Percentiles rank a stretch among this genome's conserved stretches.
phyloP scores from a whole-genome alignment of 92 coral and sea anemone genomes.

The Phymanthus crucifer region DNA sequence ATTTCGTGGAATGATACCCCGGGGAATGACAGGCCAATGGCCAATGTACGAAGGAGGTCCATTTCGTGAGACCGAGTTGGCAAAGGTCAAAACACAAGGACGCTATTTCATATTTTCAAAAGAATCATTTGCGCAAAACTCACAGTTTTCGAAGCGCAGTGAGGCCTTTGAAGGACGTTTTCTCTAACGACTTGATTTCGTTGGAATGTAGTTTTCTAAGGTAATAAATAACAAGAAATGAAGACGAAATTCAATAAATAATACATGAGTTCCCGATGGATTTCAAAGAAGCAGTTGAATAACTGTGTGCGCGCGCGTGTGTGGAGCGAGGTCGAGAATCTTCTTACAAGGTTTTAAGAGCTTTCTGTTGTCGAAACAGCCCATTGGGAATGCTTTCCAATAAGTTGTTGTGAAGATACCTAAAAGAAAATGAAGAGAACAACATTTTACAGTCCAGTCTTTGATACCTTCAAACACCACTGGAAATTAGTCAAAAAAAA shows the following conservation, averaged over 20 bases:
- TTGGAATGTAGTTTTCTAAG: conserved; percentile 39
- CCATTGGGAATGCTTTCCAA: conserved; percentile 28
- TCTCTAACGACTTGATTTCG: conserved; percentile 32
- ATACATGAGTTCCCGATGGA: background rate
- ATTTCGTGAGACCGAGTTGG: no score
- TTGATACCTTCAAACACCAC: background rate
- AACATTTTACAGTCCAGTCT: no score
- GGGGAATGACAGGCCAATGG: no score
- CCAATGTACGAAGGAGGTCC: no score
- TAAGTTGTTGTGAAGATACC: conserved; percentile 33
- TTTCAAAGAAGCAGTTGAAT: background rate
- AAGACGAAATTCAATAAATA: background rate
- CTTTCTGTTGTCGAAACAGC: conserved; percentile 40
- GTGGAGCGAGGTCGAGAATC: background rate
- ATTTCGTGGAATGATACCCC: no score
- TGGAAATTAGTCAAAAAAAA: background rate
- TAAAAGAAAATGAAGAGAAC: background rate
- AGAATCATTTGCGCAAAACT: background rate
- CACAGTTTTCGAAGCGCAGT: conserved; percentile 36
- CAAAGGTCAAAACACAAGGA: no score
- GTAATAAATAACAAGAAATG: background rate
- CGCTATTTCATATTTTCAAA: background rate
- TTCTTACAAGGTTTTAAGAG: conserved; percentile 44
- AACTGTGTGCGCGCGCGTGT: no score
- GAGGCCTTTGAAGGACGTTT: conserved; percentile 45